phyloP scores from a whole-genome alignment of 2,888 invertebrate genomes.

The Scaptomyza reducta region DNA sequence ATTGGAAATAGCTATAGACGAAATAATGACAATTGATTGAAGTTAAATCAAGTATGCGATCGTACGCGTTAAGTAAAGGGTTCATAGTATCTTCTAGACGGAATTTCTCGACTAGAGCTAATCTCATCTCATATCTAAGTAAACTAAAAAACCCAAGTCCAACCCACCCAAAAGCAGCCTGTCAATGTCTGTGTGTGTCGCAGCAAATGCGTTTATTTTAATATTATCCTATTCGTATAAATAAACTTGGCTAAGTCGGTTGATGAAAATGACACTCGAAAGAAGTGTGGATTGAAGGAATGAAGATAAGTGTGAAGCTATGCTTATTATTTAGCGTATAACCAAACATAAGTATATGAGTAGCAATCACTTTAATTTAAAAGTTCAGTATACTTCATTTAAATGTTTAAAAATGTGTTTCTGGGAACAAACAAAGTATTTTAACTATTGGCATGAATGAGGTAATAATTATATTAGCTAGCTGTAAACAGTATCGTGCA shows the following conservation, averaged over 20 bases:
- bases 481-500: conserved; percentile 56
- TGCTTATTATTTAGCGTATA: conserved; percentile 44
- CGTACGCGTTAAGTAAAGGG: too few relatives aligned
- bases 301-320: not conserved
- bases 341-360: conserved; percentile 35
- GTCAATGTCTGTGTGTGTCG: conserved; percentile 46
- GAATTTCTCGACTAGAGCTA: too few relatives aligned
- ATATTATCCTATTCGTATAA: conserved; percentile 1
- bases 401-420: conserved; percentile 76
- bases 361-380: conserved; percentile 51
- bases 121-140: not conserved
- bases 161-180: conserved; percentile 56
- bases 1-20: too few relatives aligned
- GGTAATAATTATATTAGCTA: conserved; percentile 56
- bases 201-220: conserved; percentile 24
- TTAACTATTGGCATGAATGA: conserved; percentile 73
- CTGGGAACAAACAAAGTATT: conserved; percentile 84
- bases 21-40: too few relatives aligned
- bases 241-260: not conserved
- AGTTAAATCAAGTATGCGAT: too few relatives aligned
- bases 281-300: not conserved
- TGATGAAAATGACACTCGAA: not conserved
- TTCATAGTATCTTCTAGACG: too few relatives aligned
- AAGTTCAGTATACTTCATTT: conserved; percentile 52
- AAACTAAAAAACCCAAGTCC: conserved; percentile 21